A percentile compares a stretch with the other conserved stretches of the same genome.
Conservation (phyloP, 2,797 vertebrate genomes). For the Microctenopoma lineatum region DNA sequence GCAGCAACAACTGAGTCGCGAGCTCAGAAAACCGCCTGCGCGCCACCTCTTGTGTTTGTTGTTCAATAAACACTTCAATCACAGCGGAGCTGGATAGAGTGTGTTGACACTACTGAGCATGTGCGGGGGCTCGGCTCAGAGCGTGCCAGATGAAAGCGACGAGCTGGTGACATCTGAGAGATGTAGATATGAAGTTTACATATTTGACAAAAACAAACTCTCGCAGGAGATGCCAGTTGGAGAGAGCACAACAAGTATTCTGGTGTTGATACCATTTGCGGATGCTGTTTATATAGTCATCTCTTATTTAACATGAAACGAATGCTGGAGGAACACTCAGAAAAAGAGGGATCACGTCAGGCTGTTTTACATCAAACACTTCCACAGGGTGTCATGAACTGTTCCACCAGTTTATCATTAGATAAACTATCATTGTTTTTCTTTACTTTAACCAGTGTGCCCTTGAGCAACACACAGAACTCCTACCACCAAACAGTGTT, state of each 20-base stretch:
- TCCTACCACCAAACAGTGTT: neutral
- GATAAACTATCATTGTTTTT: too few relatives aligned
- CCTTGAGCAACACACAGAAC: constrained; percentile 7
- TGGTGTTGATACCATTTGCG: constrained; percentile 33
- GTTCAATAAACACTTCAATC: constrained; percentile 56
- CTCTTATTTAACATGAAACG: constrained; percentile 32
- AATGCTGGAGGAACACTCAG: constrained; percentile 12
- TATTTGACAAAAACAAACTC: constrained; percentile 55
- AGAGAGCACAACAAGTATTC: constrained; percentile 32
- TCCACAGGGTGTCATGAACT: neutral
- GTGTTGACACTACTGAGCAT: constrained; percentile 53
- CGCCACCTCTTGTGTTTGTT: constrained; percentile 38
- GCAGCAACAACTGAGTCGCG: constrained; percentile 3
- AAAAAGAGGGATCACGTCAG: neutral
- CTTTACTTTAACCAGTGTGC: neutral
- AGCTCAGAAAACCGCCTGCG: constrained; percentile 5
- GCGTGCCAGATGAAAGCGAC: constrained; percentile 36
- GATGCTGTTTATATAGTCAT: constrained; percentile 22
- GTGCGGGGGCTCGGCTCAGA: constrained; percentile 31
- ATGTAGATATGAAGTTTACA: constrained; percentile 61
- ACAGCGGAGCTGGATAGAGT: constrained; percentile 25
- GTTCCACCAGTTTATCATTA: neutral
- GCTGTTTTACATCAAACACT: neutral
- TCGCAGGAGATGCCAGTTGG: constrained; percentile 27
- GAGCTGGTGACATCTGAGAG: constrained; percentile 53